Base-by-base conservation (phyloP, 2,888 invertebrate species). In the Megalurothrips usitatus region DNA sequence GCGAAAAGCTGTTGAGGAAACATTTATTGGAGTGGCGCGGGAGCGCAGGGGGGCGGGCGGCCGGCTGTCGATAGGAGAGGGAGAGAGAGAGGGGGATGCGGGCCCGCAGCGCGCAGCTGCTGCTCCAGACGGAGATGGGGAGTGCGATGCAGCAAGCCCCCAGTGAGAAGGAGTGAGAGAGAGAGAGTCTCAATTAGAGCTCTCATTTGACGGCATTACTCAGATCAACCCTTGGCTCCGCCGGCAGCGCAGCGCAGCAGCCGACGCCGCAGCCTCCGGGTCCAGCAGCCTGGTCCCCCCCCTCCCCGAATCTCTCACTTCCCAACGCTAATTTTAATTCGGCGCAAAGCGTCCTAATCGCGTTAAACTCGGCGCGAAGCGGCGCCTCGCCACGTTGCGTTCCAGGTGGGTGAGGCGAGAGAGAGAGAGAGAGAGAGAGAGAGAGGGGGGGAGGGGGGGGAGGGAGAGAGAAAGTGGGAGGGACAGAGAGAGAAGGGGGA, bases 301-400 rank as follows among this genome's bases (percentile, higher is more conserved):
- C 12, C 68, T 26, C 68, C 12, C 68, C 68, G 68, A 75, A 75
- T 75, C 68, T 75, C 68, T 75, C 68, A 75, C 68, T 75, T 11
- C 23, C 68, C 68, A 26, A 12, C 68, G 68, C 68, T 75, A 75
- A 75, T 75, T 75, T 75, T 75, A 75, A 75, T 75, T 75, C 68
- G 68, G 68, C 68, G 68, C 68, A 75, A 75, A 75, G 68, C 68
- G 68, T 8, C 68, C 68, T 75, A 75, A 75, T 75, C 68, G 68
- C 68, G 68, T 75, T 75, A 75, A 75, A 75, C 68, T 75, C 68
- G 68, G 68, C 26, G 34, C 34, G 34, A 43, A 43, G 34, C 34
- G 34, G 34, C 34, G 34, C 34, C 34, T 14, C 58, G 58, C 58
- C 19, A 19, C 58, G 68, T 11, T 11, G 68, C 23, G 23, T 23